Percentiles rank a stretch among this genome's conserved stretches.
Evolutionary conservation across 1,140 invertebrate genomes (phyloP).

Genomic region (Pseudomyrmex sp.): DNA sequence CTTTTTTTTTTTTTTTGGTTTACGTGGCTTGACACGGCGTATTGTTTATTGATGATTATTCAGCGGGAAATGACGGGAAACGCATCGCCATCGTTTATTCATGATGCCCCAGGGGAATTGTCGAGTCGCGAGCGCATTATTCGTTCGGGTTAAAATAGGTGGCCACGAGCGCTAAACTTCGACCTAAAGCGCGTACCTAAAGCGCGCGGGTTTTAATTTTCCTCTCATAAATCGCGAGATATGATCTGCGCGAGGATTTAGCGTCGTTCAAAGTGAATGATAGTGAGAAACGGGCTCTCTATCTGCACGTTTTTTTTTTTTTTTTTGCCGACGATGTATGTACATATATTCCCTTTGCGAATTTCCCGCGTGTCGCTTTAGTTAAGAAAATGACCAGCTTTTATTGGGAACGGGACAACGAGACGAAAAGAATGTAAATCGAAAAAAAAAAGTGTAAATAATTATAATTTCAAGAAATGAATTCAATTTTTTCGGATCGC

Average conservation of each 20-base stretch:
- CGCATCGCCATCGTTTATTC: conserved; percentile 44
- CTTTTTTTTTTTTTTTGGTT: neutral
- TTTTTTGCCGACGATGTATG: conserved; percentile 15
- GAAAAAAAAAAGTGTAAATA: neutral
- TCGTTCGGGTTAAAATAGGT: conserved; percentile 35
- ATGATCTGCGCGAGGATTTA: conserved; percentile 52
- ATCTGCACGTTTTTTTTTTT: too few species aligned
- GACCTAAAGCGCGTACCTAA: conserved; percentile 10
- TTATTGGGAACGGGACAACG: neutral
- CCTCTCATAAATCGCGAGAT: conserved; percentile 41
- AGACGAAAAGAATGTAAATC: neutral
- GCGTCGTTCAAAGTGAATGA: conserved; percentile 40
- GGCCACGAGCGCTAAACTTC: conserved; percentile 47
- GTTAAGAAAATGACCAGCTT: conserved; percentile 20
- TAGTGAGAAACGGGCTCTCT: conserved; percentile 45
- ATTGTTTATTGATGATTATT: conserved; percentile 53
- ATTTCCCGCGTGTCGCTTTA: neutral
- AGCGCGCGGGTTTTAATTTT: conserved; percentile 45
- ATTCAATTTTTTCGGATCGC: too few species aligned
- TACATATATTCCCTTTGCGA: conserved; percentile 8
- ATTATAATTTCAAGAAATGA: too few species aligned
- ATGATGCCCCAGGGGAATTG: conserved; percentile 22
- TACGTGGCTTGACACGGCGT: conserved; percentile 2
- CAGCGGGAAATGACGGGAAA: conserved; percentile 41
- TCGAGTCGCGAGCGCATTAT: conserved; percentile 41